Conservation (phyloP, 1,140 invertebrate genomes). For the Portunus trituberculatus region DNA sequence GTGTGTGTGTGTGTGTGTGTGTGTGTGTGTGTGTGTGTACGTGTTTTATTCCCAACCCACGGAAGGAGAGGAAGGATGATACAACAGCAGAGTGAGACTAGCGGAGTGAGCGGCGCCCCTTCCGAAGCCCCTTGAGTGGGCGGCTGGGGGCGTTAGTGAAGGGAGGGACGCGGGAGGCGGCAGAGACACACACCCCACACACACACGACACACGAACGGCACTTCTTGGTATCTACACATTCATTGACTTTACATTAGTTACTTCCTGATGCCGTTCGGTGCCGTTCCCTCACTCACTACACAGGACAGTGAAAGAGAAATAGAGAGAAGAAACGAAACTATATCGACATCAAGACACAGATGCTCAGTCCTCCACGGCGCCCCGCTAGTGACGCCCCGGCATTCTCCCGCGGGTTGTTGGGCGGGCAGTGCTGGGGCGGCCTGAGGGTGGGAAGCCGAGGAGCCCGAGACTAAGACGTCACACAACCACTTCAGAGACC, state of each 20-base stretch:
- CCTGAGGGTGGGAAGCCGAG: background rate
- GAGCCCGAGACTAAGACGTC: background rate
- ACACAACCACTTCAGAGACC: constrained; percentile 18
- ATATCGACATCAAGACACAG: background rate
- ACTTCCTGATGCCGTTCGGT: background rate
- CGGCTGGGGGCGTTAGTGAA: background rate
- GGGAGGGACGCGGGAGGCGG: background rate
- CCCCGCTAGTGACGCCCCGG: background rate
- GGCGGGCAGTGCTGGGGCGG: background rate
- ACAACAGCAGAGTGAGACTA: constrained; percentile 9
- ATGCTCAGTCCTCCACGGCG: background rate
- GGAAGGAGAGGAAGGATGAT: background rate
- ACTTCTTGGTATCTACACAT: background rate
- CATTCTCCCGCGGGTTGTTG: background rate
- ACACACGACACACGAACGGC: constrained; percentile 7
- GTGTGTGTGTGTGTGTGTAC: background rate
- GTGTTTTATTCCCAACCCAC: background rate
- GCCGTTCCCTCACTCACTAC: constrained; percentile 7
- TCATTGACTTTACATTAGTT: background rate
- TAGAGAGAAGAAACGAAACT: background rate
- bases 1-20: background rate
- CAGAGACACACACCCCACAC: background rate
- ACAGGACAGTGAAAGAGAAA: background rate
- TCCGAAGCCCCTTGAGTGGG: background rate
- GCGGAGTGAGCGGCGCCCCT: background rate